Conservation (phyloP, 2,797 vertebrate species). For the Anguilla anguilla region DNA sequence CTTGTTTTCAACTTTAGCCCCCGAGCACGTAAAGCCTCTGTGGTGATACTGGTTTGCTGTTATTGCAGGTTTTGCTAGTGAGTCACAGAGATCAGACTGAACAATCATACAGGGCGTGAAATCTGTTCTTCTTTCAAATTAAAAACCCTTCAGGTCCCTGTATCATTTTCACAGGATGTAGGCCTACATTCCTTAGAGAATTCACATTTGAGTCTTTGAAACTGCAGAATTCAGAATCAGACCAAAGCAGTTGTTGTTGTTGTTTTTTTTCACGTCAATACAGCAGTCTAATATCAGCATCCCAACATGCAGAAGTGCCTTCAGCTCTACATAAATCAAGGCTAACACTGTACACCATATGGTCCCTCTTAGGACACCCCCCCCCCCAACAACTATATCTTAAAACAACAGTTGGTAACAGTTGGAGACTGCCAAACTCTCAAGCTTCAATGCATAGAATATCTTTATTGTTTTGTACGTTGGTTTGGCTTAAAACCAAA, state of each 20-base stretch:
- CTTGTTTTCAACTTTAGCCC: background rate
- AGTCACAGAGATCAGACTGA: background rate
- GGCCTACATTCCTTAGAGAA: background rate
- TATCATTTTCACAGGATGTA: background rate
- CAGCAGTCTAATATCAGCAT: slow-evolving; percentile 23
- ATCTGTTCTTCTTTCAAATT: background rate
- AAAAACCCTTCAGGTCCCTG: background rate
- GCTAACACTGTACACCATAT: slow-evolving; percentile 1
- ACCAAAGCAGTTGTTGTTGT: background rate
- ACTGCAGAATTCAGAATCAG: background rate
- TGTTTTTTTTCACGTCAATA: background rate
- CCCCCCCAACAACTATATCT: background rate
- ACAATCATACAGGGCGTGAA: background rate
- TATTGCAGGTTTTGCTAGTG: background rate
- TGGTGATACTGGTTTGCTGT: background rate
- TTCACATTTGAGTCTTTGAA: background rate
- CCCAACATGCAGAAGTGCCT: slow-evolving; percentile 4
- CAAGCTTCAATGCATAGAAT: too few species aligned
- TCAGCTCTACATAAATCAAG: background rate
- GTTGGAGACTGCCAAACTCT: too few species aligned
- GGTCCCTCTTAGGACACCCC: background rate
- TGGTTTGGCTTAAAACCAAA: too few species aligned
- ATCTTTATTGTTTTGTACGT: too few species aligned
- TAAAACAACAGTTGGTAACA: background rate
- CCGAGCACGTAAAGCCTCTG: background rate